These are phyloP conservation scores for Crypturellus tataupa DNA, from an alignment of 2,797 vertebrate genomes.

Conservation along the genomic window DNA sequence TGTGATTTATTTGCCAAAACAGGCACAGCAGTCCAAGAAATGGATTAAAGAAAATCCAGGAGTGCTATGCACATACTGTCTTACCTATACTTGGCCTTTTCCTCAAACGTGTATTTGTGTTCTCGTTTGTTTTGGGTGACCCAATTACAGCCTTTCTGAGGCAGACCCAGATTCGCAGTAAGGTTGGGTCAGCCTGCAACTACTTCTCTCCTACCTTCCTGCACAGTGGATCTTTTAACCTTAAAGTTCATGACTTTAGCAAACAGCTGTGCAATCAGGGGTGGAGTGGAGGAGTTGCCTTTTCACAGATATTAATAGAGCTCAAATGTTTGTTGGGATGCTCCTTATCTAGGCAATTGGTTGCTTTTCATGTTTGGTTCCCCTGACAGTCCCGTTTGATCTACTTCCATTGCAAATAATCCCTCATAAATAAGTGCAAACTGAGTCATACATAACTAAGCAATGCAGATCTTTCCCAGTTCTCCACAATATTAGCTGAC, in stretches of 20 bases:
- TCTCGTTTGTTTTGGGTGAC: constrained; percentile 20
- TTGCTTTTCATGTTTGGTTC: constrained; percentile 36
- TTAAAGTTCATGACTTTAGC: constrained; percentile 45
- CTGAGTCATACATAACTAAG: constrained; percentile 10
- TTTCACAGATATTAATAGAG: constrained; percentile 52
- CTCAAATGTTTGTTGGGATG: constrained; percentile 54
- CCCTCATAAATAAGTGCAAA: constrained; percentile 31
- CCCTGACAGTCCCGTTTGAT: constrained; percentile 1
- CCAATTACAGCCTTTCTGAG: not conserved
- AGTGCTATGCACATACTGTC: not conserved
- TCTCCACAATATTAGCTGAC: constrained; percentile 21
- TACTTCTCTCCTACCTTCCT: constrained; percentile 45
- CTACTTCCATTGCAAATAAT: constrained; percentile 42
- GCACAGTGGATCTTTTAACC: constrained; percentile 31
- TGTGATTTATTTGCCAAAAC: constrained; percentile 23
- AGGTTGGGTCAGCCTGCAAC: constrained; percentile 17
- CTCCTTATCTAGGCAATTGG: constrained; percentile 46
- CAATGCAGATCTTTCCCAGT: not conserved
- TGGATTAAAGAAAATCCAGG: not conserved
- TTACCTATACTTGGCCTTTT: constrained; percentile 10
- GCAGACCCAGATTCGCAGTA: constrained; percentile 11
- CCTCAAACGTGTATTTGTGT: constrained; percentile 9
- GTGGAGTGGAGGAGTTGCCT: constrained; percentile 37
- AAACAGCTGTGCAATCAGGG: constrained; percentile 54
- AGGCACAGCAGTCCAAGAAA: constrained; percentile 6